A percentile compares a stretch with the other conserved stretches of the same genome.
Conservation (phyloP, 2,888 invertebrate species). For the Apamea monoglypha region DNA sequence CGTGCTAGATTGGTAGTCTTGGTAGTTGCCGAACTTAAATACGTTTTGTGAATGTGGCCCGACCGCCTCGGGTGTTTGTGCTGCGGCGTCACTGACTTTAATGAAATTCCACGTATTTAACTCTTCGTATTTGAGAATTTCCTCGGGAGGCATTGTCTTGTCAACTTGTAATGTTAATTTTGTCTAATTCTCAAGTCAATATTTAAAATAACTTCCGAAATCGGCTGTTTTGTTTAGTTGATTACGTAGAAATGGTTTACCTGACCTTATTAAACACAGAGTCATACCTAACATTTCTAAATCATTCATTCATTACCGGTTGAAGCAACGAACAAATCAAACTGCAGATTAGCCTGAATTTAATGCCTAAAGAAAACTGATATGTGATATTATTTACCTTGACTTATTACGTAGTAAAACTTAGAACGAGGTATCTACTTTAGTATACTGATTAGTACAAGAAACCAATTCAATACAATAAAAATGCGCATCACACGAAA, state of each 20-base stretch:
- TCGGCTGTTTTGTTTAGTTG: neutral
- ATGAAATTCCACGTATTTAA: constrained; percentile 73
- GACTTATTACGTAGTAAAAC: neutral
- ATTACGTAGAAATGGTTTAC: neutral
- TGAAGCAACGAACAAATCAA: neutral
- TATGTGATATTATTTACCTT: constrained; percentile 4
- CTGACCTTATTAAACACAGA: neutral
- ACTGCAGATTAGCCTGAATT: neutral
- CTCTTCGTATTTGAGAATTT: constrained; percentile 66
- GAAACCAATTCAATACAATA: neutral
- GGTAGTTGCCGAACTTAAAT: constrained; percentile 59
- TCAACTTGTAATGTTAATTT: constrained; percentile 49
- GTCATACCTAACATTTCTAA: neutral
- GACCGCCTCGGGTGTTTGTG: constrained; percentile 68
- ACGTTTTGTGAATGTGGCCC: constrained; percentile 69
- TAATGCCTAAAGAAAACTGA: neutral
- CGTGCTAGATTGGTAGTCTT: constrained; percentile 25
- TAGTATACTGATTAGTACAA: neutral
- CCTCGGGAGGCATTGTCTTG: constrained; percentile 60
- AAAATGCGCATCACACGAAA: constrained; percentile 1
- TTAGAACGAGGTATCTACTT: neutral
- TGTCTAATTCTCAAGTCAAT: constrained; percentile 49
- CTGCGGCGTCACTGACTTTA: constrained; percentile 71
- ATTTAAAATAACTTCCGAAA: constrained; percentile 22
- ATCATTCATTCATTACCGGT: neutral